Percentiles rank a stretch among this genome's conserved stretches.
Evolutionary conservation across 35 echinoderm and acorn worm genomes (phyloP).

Genomic region (Holothuria glaberrima): DNA sequence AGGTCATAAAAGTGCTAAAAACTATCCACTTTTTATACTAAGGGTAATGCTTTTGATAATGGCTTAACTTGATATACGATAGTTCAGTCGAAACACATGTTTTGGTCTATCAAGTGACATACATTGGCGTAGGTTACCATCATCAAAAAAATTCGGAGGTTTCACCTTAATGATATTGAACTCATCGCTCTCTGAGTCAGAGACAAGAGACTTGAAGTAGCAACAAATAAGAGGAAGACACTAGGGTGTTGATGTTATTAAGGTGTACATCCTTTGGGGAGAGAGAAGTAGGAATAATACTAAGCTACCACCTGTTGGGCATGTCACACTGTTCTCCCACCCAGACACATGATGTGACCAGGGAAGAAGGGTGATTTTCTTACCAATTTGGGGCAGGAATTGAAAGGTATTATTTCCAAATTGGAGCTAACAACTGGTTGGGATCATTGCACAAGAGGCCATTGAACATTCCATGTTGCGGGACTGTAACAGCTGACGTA

Average conservation of each 20-base stretch:
- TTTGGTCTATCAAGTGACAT: slow-evolving; percentile 49
- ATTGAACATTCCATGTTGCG: background rate
- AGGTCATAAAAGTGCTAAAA: slow-evolving; percentile 47
- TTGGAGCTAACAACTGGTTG: slow-evolving; percentile 17
- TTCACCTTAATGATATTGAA: slow-evolving; percentile 46
- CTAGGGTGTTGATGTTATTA: slow-evolving; percentile 50
- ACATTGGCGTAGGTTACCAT: background rate
- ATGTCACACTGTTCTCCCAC: slow-evolving; percentile 26
- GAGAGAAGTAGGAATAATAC: background rate
- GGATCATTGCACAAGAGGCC: slow-evolving; percentile 43
- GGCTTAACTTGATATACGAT: slow-evolving; percentile 47
- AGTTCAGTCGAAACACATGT: slow-evolving; percentile 44
- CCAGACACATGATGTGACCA: slow-evolving; percentile 33
- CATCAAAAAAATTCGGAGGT: background rate
- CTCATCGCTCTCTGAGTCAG: background rate
- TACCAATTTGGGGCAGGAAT: slow-evolving; percentile 43
- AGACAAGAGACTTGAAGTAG: background rate
- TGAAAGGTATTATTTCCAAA: slow-evolving; percentile 44
- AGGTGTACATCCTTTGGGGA: slow-evolving; percentile 35
- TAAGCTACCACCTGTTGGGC: slow-evolving; percentile 5
- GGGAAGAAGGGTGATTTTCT: slow-evolving; percentile 22
- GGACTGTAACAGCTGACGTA: background rate
- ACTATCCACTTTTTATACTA: slow-evolving; percentile 28
- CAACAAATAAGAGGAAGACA: slow-evolving; percentile 31
- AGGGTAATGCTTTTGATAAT: slow-evolving; percentile 36